Evolutionary conservation across 2,888 invertebrate genomes (phyloP).

Genomic region (Hetaerina titia): DNA sequence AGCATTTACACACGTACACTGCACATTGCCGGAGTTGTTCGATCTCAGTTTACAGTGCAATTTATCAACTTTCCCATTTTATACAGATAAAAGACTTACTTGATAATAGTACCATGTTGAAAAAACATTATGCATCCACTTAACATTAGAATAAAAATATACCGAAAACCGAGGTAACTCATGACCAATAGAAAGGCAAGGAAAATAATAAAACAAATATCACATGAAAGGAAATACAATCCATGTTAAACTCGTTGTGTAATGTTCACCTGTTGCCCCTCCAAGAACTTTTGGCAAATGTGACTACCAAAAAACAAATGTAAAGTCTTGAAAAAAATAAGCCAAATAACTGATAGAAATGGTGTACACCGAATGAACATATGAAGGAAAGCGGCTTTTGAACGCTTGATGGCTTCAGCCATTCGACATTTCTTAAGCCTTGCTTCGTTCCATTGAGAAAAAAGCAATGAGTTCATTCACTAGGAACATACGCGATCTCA

Average conservation of each 20-base stretch:
- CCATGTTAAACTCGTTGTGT: neutral
- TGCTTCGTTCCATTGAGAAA: neutral
- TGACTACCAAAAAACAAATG: neutral
- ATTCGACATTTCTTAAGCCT: neutral
- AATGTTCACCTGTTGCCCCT: constrained; percentile 11
- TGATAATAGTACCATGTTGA: too few relatives aligned
- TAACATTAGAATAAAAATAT: too few relatives aligned
- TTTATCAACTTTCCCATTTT: too few relatives aligned
- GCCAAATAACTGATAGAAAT: neutral
- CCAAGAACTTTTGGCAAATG: neutral
- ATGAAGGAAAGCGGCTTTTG: neutral
- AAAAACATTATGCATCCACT: too few relatives aligned
- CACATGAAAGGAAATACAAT: neutral
- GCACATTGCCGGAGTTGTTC: too few relatives aligned
- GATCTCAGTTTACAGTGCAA: too few relatives aligned
- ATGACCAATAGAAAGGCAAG: too few relatives aligned
- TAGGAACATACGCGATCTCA: neutral
- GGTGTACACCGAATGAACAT: neutral
- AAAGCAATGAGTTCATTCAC: constrained; percentile 3
- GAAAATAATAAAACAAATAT: too few relatives aligned
- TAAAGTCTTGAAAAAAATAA: neutral
- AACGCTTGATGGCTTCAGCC: neutral
- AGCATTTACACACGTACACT: too few relatives aligned
- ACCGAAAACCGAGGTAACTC: too few relatives aligned
- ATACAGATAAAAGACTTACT: too few relatives aligned